A percentile compares a stretch with the other conserved stretches of the same genome.
Conservation (phyloP, 2,888 invertebrate species). For the Conops quadrifasciatus region DNA sequence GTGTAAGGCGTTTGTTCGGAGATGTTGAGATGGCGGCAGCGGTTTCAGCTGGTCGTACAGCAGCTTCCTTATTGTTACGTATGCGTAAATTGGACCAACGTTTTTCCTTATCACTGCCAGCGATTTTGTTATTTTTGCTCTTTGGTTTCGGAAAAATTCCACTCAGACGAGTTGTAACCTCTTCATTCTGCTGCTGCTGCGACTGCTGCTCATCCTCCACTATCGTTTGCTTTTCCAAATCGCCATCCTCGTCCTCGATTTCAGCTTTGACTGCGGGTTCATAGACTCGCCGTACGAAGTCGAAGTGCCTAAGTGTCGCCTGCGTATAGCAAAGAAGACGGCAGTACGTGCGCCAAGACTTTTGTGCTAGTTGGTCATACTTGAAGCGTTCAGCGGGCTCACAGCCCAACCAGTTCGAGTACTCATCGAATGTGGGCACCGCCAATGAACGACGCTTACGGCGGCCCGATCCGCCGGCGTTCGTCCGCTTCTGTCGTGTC, state of each 20-base stretch:
- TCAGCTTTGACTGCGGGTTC: conserved; percentile 32
- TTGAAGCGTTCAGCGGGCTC: conserved; percentile 40
- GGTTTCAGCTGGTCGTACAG: no score
- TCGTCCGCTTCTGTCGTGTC: conserved; percentile 30
- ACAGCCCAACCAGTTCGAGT: conserved; percentile 43
- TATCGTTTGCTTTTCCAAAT: not conserved
- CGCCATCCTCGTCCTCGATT: conserved; percentile 9
- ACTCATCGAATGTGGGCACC: not conserved
- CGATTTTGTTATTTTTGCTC: conserved; percentile 40
- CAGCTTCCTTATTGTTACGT: conserved; percentile 32
- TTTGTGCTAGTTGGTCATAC: conserved; percentile 40
- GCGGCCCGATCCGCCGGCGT: conserved; percentile 27
- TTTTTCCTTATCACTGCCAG: not conserved
- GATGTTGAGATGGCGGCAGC: conserved; percentile 21
- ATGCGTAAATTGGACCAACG: not conserved
- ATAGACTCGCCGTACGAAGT: conserved; percentile 55
- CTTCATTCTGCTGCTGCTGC: conserved; percentile 35
- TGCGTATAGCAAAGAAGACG: conserved; percentile 52
- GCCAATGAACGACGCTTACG: conserved; percentile 5
- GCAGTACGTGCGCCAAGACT: conserved; percentile 53
- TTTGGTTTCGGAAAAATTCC: conserved; percentile 43
- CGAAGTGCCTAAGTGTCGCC: conserved; percentile 54
- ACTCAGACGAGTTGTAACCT: conserved; percentile 31
- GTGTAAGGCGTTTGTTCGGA: conserved; percentile 37
- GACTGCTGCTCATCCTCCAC: conserved; percentile 42